Evolutionary conservation across 2,113 vertebrate genomes (phyloP), one percentile per base, ranked within the genome.

Genomic region (Diadophis punctatus): DNA sequence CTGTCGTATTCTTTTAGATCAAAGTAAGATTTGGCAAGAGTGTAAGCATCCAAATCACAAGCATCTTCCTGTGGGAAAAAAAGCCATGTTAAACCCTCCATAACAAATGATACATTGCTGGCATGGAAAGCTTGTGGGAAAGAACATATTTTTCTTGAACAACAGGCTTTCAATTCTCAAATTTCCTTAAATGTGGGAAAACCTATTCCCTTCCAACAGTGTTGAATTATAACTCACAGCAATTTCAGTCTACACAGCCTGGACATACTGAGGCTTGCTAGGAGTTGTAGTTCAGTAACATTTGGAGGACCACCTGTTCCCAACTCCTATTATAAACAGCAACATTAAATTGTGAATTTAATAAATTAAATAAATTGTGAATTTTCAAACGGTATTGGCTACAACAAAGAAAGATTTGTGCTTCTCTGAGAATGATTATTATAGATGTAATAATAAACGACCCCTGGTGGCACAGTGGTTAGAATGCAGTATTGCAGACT

Each of bases 1-100:
- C 99, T 98, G 90, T 99, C 99, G 96, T 99, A 99, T 91, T 99
- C 99, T 96, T 99, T 99, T 86, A 99, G 97, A 95, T 99, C 99
- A 86, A 99, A 99, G 97, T 99, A 99, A 22, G 99, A 99, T 95
- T 99, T 99, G 39, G 99, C 99, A 95, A 99, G 91, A 0, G 98
- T 99, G 14, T 99, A 98, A n/a, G 98, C 99, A 95, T 99, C 99
- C 91, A 99, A 96, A 94, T 99, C 99, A 90, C 98, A 97, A 86
- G 98, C 98, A 96, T 99, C 99, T 43, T 99, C 99, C 99, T 99
- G 95, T 87, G 93, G 93, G 74, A 86, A 84, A 46, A 93, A 90
- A 49, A 10, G 92, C 14, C 4, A 86, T 86, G 51, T 90, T 90
- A 8, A 90, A 58, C 43, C 20, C 87, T 49, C 93, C 80, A 7